phyloP scores from a whole-genome alignment of 2,113 vertebrate species.

The Hemiprocne comata region DNA sequence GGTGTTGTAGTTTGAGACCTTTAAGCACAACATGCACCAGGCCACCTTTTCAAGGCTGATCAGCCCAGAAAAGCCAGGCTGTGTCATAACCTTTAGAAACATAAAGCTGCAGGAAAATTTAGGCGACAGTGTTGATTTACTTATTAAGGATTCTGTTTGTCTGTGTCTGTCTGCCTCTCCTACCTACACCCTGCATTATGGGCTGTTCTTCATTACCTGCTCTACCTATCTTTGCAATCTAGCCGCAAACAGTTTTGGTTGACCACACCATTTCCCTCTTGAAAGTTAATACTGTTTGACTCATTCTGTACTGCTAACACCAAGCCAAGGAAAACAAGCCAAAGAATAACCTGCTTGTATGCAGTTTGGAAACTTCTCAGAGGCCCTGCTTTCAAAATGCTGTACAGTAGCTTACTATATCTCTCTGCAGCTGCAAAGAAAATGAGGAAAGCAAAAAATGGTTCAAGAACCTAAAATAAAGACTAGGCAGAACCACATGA shows the following conservation, averaged over 20 bases:
- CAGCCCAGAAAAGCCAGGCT: conserved; percentile 2
- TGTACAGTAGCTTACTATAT: conserved; percentile 82
- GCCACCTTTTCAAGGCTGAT: neutral
- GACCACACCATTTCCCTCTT: conserved; percentile 84
- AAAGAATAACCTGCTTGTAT: conserved; percentile 81
- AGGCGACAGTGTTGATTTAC: conserved; percentile 1
- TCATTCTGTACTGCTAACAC: conserved; percentile 71
- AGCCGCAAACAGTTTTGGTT: conserved; percentile 80
- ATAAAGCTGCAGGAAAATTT: neutral
- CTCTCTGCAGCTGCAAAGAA: conserved; percentile 73
- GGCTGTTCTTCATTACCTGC: conserved; percentile 75
- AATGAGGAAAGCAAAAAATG: conserved; percentile 61
- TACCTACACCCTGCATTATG: conserved; percentile 23
- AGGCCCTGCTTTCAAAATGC: conserved; percentile 74
- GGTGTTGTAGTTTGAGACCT: neutral
- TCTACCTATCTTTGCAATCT: conserved; percentile 77
- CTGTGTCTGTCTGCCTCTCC: conserved; percentile 12
- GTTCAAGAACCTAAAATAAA: conserved; percentile 50
- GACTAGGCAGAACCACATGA: neutral
- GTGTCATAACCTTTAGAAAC: neutral
- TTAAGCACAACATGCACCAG: neutral
- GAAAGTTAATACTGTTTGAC: conserved; percentile 84
- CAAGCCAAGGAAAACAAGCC: conserved; percentile 83
- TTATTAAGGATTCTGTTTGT: conserved; percentile 15
- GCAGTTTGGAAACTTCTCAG: conserved; percentile 74